phyloP scores from a whole-genome alignment of 2,113 vertebrate genomes.

The Nycticryphes semicollaris region DNA sequence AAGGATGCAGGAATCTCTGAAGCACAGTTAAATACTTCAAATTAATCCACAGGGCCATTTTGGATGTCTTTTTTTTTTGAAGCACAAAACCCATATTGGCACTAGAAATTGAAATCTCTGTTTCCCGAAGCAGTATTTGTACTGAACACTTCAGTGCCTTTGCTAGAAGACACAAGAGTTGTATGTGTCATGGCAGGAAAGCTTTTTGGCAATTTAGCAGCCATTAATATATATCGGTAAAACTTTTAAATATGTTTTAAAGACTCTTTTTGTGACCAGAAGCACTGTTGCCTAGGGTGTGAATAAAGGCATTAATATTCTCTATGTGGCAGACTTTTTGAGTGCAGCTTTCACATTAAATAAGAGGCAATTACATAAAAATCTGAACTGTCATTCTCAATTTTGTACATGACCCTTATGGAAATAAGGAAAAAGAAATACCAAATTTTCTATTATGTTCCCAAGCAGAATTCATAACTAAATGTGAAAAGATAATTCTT shows the following conservation, averaged over 20 bases:
- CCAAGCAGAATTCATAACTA: slow-evolving; percentile 15
- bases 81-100: background rate
- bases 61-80: background rate
- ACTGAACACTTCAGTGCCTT: background rate
- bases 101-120: background rate
- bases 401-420: slow-evolving; percentile 25
- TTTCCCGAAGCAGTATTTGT: background rate
- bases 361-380: slow-evolving; percentile 19
- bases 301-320: slow-evolving; percentile 2
- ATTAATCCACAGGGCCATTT: background rate
- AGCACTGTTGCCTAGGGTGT: background rate
- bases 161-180: background rate
- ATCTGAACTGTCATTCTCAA: slow-evolving; percentile 6
- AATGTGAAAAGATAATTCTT: background rate
- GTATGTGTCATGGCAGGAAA: background rate
- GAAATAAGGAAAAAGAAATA: slow-evolving; percentile 23
- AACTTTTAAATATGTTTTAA: background rate
- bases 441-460: background rate
- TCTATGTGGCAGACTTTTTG: background rate
- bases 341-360: slow-evolving; percentile 20
- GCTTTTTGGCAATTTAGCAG: background rate
- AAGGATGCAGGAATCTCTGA: background rate
- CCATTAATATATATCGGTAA: background rate
- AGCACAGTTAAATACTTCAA: background rate
- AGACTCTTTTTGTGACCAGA: background rate